Base-by-base conservation (phyloP, 2,888 invertebrate genomes). In the Litoditis marina region DNA sequence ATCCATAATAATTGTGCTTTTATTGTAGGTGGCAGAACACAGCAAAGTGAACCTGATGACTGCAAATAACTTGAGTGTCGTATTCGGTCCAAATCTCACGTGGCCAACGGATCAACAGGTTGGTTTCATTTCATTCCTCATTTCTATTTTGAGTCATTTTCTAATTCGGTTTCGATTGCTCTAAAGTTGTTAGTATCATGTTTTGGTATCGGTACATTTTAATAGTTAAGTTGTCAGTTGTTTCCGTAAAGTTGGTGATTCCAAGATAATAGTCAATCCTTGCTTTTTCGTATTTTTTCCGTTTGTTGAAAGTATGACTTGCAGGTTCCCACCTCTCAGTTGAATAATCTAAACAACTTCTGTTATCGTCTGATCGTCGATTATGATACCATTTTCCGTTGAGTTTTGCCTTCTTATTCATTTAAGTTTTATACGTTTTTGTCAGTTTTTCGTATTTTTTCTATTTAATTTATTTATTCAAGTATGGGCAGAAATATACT, bases 21-120 rank as follows among this genome's bases (percentile, higher is more conserved):
- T 19, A 34, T 59, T 70, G 22, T 50, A 78, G 74, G 79, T 82
- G 16, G 73, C 78, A 13, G 74, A 76, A 6, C 90, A 92, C 84
- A 90, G 91, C 74, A 88, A 90, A 65, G 86, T 88, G 56, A 96
- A 96, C 60, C 71, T 80, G 85, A 94, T 94, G 94, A 92, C 92
- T 83, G 90, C 92, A 53, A 88, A 91, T 77, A 91, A 91, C 85
- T 85, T 92, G 82, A 92, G 93, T 64, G 94, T 94, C 67, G 92
- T 94, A 69, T 94, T 94, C 85, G 94, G 94, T 0, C 94, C 94
- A 4, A 94, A 93, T 66, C 87, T 94, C 70, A 91, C 94, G 64
- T 88, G 92, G 72, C 90, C 91, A 13, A 91, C 79, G 1, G 76
- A 81, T 63, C 78, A 79, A 60, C 80, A 80, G 60, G 74, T 77